These are phyloP conservation scores for Laticauda colubrina DNA, from an alignment of 2,113 vertebrate species.

Conservation along the genomic window DNA sequence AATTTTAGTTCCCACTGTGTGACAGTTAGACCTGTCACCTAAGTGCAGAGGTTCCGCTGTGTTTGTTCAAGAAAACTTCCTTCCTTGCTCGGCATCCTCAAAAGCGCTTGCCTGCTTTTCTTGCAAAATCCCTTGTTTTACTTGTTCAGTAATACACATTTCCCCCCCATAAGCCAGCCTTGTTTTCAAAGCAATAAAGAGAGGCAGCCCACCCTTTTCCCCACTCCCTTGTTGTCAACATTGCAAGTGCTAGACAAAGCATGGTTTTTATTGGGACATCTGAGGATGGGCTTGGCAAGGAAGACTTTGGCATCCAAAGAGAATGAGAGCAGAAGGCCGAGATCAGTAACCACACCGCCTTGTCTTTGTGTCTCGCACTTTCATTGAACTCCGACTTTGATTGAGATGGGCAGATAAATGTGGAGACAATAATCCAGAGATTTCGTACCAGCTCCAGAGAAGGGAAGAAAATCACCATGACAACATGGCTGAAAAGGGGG, in stretches of 20 bases:
- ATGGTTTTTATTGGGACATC: neutral
- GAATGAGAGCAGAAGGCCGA: neutral
- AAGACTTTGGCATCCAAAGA: neutral
- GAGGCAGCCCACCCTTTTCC: neutral
- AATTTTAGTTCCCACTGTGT: neutral
- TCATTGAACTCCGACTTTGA: constrained; percentile 31
- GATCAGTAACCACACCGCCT: constrained; percentile 12
- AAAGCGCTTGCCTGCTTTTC: neutral
- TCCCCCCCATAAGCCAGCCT: neutral
- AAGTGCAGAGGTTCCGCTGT: neutral
- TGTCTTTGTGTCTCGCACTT: neutral
- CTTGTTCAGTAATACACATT: neutral
- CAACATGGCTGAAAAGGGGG: constrained; percentile 14
- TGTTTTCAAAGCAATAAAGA: constrained; percentile 1
- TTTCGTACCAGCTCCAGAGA: constrained; percentile 36
- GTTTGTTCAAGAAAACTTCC: neutral
- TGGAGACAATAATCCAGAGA: constrained; percentile 6
- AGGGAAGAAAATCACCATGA: constrained; percentile 36
- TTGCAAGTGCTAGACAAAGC: constrained; percentile 22
- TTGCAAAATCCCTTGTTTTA: accelerated
- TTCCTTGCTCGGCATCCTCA: constrained; percentile 5
- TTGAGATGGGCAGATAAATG: constrained; percentile 35
- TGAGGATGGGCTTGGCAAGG: neutral
- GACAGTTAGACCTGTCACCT: neutral
- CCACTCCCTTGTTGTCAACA: neutral